phyloP scores from a whole-genome alignment of 2,113 vertebrate genomes.

The Ginglymostoma cirratum region DNA sequence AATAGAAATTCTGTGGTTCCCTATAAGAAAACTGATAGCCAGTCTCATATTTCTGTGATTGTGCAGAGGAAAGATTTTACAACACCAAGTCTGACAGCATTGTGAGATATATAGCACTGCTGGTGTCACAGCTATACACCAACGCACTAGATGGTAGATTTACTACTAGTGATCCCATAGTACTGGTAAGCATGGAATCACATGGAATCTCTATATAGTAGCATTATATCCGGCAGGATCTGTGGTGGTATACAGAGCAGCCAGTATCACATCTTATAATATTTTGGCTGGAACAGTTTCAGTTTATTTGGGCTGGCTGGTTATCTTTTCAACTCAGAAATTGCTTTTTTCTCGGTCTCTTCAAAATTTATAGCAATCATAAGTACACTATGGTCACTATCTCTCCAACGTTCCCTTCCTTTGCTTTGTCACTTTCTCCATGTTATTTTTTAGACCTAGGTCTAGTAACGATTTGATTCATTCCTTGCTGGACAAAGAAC shows the following conservation, averaged over 20 bases:
- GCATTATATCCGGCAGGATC: not conserved
- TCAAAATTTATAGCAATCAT: not conserved
- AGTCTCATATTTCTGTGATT: not conserved
- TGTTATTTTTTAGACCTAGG: not conserved
- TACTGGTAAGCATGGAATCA: not conserved
- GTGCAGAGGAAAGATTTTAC: not conserved
- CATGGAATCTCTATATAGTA: not conserved
- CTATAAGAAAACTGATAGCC: not conserved
- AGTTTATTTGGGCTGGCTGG: not conserved
- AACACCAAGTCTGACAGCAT: not conserved
- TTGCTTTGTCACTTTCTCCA: not conserved
- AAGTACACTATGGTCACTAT: not conserved
- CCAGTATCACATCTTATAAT: not conserved
- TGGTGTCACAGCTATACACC: not conserved
- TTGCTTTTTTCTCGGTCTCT: not conserved
- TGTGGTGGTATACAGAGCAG: not conserved
- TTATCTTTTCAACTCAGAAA: not conserved
- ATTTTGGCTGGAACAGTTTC: not conserved
- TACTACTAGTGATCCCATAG: not conserved
- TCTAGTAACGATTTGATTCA: not conserved
- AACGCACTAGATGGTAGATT: not conserved
- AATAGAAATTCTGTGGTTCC: not conserved
- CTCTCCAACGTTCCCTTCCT: not conserved
- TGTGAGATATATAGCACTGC: not conserved
- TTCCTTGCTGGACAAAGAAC: not conserved